These are phyloP conservation scores for Gari tellinella DNA, from an alignment of 2,888 invertebrate genomes.

Conservation along the genomic window DNA sequence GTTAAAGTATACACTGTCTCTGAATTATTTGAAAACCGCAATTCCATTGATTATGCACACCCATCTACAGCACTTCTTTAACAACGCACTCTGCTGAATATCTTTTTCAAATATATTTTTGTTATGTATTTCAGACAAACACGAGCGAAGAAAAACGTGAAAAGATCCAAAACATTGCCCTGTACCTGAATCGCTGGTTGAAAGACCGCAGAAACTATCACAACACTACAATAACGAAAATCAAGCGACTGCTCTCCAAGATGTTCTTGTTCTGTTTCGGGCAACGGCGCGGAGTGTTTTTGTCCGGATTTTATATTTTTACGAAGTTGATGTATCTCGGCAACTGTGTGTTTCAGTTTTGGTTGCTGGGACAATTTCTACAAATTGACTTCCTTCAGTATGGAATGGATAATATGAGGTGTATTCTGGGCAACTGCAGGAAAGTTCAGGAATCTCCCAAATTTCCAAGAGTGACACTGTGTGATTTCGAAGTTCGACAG, in stretches of 20 bases:
- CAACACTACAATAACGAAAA: constrained; percentile 40
- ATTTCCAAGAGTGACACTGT: constrained; percentile 71
- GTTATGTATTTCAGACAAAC: no score
- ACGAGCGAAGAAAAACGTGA: constrained; percentile 8
- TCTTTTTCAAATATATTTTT: no score
- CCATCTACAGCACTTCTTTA: no score
- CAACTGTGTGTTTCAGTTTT: constrained; percentile 65
- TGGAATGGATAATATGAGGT: constrained; percentile 58
- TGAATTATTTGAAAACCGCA: no score
- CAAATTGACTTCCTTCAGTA: constrained; percentile 55
- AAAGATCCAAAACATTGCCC: constrained; percentile 37
- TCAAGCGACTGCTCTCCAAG: constrained; percentile 50
- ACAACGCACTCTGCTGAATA: no score
- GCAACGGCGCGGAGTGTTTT: constrained; percentile 62
- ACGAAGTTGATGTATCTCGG: constrained; percentile 59
- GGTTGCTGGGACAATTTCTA: constrained; percentile 64
- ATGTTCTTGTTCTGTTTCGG: constrained; percentile 57
- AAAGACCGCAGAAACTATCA: constrained; percentile 58
- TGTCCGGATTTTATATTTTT: constrained; percentile 64
- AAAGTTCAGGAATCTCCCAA: constrained; percentile 50
- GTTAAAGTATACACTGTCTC: no score
- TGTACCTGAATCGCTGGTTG: constrained; percentile 66
- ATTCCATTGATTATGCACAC: no score
- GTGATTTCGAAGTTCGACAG: constrained; percentile 68
- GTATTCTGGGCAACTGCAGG: constrained; percentile 37